These are phyloP conservation scores for Ctenosaura bakeri DNA, from an alignment of 2,797 vertebrate species.

Conservation along the genomic window DNA sequence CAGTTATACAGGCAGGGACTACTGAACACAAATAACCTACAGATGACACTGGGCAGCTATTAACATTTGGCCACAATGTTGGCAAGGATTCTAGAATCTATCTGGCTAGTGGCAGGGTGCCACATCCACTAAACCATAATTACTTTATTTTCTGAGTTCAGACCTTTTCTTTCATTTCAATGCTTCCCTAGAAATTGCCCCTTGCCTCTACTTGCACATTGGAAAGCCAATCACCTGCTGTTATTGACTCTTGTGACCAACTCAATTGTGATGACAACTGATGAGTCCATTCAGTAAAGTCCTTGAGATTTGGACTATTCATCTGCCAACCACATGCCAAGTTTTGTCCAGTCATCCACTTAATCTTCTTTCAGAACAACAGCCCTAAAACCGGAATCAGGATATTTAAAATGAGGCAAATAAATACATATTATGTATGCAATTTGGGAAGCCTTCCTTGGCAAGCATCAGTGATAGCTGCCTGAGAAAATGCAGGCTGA, in stretches of 20 bases:
- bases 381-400: conserved; percentile 34
- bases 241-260: conserved; percentile 16
- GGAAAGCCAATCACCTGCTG: conserved; percentile 8
- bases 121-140: background rate
- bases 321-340: background rate
- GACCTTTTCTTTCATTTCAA: background rate
- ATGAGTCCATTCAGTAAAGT: conserved; percentile 22
- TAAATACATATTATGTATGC: background rate
- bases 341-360: background rate
- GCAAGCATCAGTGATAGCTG: conserved; percentile 1
- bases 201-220: background rate
- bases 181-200: background rate
- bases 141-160: background rate
- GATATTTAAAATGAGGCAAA: background rate
- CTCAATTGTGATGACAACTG: background rate
- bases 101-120: background rate
- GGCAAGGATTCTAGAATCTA: no score
- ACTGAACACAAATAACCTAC: no score
- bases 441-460: conserved; percentile 24
- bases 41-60: no score
- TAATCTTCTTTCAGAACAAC: background rate
- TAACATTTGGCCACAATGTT: no score
- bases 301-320: background rate
- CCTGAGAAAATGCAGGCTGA: conserved; percentile 4
- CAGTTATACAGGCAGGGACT: no score